These are phyloP conservation scores for Melopsittacus undulatus DNA, from an alignment of 2,797 vertebrate species.

Conservation along the genomic window DNA sequence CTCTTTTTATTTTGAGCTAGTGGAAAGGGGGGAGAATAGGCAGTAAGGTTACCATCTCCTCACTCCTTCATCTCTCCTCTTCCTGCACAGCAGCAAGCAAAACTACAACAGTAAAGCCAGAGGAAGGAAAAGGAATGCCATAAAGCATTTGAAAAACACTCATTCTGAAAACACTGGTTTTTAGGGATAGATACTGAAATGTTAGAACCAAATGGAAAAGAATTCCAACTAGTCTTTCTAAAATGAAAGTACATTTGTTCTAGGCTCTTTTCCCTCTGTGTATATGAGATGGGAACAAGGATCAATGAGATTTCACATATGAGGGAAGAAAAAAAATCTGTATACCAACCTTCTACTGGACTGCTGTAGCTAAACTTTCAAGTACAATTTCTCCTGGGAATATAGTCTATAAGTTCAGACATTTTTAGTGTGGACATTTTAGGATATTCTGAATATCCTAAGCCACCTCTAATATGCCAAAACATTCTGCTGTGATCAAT, in stretches of 20 bases:
- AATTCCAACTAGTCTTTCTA: neutral
- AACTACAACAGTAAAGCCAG: neutral
- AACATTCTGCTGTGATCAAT: neutral
- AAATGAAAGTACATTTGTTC: neutral
- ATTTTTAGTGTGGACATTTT: neutral
- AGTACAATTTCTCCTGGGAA: neutral
- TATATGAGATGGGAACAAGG: neutral
- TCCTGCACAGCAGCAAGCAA: neutral
- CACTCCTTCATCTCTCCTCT: neutral
- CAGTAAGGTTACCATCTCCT: neutral
- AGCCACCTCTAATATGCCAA: neutral
- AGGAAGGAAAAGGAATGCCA: neutral
- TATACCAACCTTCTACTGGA: neutral
- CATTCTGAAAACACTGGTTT: neutral
- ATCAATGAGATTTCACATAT: neutral
- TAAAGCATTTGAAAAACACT: neutral
- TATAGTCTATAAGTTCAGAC: neutral
- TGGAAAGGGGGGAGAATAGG: neutral
- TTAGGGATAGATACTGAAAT: neutral
- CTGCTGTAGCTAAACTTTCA: neutral
- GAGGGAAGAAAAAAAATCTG: neutral
- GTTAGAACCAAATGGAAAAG: neutral
- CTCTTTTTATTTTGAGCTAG: neutral
- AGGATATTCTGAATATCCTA: neutral
- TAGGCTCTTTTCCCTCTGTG: neutral